Evolutionary conservation across 2,113 vertebrate species (phyloP).

Genomic region (Hyaena hyaena): DNA sequence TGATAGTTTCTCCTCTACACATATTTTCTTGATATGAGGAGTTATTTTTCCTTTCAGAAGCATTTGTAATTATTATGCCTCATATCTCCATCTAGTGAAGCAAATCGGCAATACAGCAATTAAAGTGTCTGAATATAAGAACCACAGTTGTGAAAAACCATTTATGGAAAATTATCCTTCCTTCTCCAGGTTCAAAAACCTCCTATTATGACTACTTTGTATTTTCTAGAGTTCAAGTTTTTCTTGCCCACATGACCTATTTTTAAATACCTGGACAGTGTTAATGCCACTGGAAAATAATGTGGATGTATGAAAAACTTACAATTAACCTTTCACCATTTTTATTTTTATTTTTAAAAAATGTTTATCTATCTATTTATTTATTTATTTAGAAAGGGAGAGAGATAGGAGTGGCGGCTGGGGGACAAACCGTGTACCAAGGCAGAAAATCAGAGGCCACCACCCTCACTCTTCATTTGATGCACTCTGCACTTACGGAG

Average conservation of each 20-base stretch:
- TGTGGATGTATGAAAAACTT: neutral
- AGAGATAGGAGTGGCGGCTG: no score
- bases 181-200: neutral
- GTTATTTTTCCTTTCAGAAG: neutral
- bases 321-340: neutral
- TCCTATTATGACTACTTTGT: neutral
- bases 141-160: neutral
- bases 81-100: slow-evolving; percentile 61
- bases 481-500: neutral
- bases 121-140: neutral
- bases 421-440: neutral
- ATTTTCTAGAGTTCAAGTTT: neutral
- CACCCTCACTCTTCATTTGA: neutral
- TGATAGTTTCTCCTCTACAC: neutral
- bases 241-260: neutral
- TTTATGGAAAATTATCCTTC: neutral
- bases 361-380: no score
- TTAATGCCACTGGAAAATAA: neutral
- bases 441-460: neutral
- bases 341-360: neutral
- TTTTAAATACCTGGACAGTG: neutral
- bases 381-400: no score
- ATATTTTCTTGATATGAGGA: neutral
- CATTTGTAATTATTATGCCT: neutral
- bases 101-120: slow-evolving; percentile 5